Conservation (phyloP, 30 jellyfish, hydroid and myxozoan genomes). For the Cassiopea xamachana region DNA sequence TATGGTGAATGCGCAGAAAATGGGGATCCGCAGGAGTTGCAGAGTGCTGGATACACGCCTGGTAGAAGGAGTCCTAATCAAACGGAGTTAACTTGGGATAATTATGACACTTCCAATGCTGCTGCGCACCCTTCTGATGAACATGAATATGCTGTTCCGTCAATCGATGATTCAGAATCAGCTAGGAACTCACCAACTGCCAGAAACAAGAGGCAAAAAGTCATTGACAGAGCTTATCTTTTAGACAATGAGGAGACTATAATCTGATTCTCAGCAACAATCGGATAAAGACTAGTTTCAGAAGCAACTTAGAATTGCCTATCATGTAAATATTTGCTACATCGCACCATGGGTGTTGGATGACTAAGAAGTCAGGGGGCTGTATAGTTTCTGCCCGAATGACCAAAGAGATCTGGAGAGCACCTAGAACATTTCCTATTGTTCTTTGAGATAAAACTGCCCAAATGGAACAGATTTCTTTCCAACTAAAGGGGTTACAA, state of each 20-base stretch:
- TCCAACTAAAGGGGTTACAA: too few species aligned
- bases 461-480: too few species aligned
- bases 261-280: not conserved
- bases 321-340: too few species aligned
- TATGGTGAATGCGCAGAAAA: not conserved
- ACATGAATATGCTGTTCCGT: conserved; percentile 33
- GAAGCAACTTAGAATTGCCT: not conserved
- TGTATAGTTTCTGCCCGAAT: too few species aligned
- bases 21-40: not conserved
- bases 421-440: too few species aligned
- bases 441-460: too few species aligned
- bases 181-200: not conserved
- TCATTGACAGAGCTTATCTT: not conserved
- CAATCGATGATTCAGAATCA: not conserved
- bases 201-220: conserved; percentile 6
- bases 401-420: too few species aligned
- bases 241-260: conserved; percentile 8
- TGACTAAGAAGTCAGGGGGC: too few species aligned
- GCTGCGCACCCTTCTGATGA: conserved; percentile 41
- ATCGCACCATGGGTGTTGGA: too few species aligned
- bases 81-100: conserved; percentile 56
- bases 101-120: conserved; percentile 54
- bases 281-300: not conserved
- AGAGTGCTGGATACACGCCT: not conserved
- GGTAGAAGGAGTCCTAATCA: not conserved